A percentile compares a stretch with the other conserved stretches of the same genome.
These are phyloP conservation scores for Xanthia togata DNA, from an alignment of 2,888 invertebrate genomes.

Conservation along the genomic window DNA sequence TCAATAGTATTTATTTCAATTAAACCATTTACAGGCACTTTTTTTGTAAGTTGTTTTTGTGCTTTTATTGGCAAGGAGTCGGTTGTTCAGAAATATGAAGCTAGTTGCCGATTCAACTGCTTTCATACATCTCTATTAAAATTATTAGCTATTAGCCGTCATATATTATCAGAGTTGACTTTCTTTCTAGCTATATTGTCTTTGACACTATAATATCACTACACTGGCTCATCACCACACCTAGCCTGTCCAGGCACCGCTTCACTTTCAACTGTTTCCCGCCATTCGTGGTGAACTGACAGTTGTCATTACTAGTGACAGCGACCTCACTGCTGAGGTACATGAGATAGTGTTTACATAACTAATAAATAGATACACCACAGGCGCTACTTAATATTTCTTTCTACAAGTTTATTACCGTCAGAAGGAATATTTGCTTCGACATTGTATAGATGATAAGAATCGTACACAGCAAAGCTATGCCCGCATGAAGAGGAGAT, in stretches of 20 bases:
- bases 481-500: conserved; percentile 30
- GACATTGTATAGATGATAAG: conserved; percentile 47
- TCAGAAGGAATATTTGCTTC: conserved; percentile 7
- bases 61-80: not conserved
- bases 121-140: not conserved
- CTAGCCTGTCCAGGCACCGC: too few relatives aligned
- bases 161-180: too few relatives aligned
- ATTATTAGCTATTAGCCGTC: too few relatives aligned
- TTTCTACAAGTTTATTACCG: not conserved
- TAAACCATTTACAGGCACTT: not conserved
- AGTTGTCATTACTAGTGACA: too few relatives aligned
- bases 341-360: too few relatives aligned
- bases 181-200: not conserved
- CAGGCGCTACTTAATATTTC: not conserved
- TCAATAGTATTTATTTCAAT: not conserved
- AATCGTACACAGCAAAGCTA: conserved; percentile 37
- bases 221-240: too few relatives aligned
- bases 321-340: too few relatives aligned
- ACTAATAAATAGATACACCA: too few relatives aligned
- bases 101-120: not conserved
- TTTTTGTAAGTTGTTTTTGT: not conserved
- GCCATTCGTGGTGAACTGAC: too few relatives aligned
- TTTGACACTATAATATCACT: not conserved
- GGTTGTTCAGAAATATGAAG: not conserved
- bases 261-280: too few relatives aligned